phyloP scores from a whole-genome alignment of 2,888 invertebrate genomes.

The Hipparchia semele region DNA sequence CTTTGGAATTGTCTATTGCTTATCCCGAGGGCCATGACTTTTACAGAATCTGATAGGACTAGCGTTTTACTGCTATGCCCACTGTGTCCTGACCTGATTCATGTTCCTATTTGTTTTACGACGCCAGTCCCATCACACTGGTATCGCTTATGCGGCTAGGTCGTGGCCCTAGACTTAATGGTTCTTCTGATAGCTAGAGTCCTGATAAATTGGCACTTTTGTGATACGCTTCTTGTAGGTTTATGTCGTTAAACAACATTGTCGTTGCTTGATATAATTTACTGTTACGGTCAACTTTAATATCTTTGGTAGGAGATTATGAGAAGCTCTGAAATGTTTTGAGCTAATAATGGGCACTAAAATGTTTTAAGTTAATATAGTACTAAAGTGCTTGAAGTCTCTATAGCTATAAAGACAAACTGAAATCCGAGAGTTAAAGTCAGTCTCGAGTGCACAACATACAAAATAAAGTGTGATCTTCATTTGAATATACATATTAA shows the following conservation, averaged over 20 bases:
- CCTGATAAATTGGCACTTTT: slow-evolving; percentile 53
- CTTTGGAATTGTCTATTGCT: slow-evolving; percentile 43
- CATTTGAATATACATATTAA: no score
- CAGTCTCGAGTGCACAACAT: no score
- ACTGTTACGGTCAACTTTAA: slow-evolving; percentile 25
- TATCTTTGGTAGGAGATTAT: slow-evolving; percentile 16
- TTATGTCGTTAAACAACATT: slow-evolving; percentile 30
- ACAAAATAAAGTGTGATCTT: no score
- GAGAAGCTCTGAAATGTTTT: not conserved
- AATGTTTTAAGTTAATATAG: slow-evolving; percentile 13
- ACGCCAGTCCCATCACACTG: not conserved
- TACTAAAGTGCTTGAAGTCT: not conserved
- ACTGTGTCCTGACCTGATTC: not conserved
- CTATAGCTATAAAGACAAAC: not conserved
- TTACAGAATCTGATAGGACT: not conserved
- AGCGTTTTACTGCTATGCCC: not conserved
- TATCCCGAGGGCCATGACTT: not conserved
- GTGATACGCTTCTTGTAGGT: slow-evolving; percentile 34
- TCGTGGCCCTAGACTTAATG: slow-evolving; percentile 18
- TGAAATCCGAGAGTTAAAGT: not conserved
- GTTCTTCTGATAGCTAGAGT: slow-evolving; percentile 52
- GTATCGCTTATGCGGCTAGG: not conserved
- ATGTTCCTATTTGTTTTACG: not conserved
- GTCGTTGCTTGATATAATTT: slow-evolving; percentile 19
- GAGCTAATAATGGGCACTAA: slow-evolving; percentile 6